phyloP scores from a whole-genome alignment of 2,888 invertebrate genomes.

The Dasypogon diadema region DNA sequence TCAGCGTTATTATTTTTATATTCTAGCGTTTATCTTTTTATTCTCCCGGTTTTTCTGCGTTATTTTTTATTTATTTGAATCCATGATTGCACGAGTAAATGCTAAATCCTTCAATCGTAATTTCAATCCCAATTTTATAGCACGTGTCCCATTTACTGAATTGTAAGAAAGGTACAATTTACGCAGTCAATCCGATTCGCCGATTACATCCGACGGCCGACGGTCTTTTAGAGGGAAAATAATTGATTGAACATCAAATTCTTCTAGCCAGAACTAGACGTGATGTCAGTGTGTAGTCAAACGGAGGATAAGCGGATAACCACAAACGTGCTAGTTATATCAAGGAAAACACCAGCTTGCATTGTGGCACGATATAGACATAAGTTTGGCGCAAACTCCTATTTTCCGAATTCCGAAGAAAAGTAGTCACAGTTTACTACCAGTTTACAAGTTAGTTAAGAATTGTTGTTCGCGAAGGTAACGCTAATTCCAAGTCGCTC shows the following conservation, averaged over 20 bases:
- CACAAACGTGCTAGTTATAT: not conserved
- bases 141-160: no score
- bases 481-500: not conserved
- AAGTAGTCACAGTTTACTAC: slow-evolving; percentile 1
- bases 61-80: no score
- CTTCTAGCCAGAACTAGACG: slow-evolving; percentile 20
- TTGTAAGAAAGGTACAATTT: no score
- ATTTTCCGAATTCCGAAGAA: not conserved
- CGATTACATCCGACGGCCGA: no score
- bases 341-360: not conserved
- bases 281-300: slow-evolving; percentile 40
- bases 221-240: no score
- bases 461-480: slow-evolving; percentile 23
- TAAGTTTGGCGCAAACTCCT: slow-evolving; percentile 32
- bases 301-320: slow-evolving; percentile 31
- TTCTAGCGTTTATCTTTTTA: no score
- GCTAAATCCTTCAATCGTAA: no score
- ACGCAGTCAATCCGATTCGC: no score
- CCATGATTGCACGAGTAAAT: no score
- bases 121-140: no score
- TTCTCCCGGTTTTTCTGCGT: no score
- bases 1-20: no score
- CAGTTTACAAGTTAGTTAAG: slow-evolving; percentile 25
- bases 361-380: not conserved
- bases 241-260: slow-evolving; percentile 23